Percentiles rank a stretch among this genome's conserved stretches.
Conservation (phyloP, 2,797 vertebrate genomes). For the Mastacembelus armatus region DNA sequence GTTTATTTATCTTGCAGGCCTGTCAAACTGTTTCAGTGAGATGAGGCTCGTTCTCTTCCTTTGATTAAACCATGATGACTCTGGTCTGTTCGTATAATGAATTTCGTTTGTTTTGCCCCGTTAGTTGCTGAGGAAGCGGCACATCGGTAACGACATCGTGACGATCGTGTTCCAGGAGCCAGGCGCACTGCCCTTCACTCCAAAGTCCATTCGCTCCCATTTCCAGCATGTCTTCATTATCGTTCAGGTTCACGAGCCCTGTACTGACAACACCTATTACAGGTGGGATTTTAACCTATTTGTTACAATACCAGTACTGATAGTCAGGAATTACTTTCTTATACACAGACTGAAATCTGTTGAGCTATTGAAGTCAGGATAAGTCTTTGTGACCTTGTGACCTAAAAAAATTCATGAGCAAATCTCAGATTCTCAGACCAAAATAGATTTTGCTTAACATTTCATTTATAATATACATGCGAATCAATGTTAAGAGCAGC, state of each 20-base stretch:
- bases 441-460: neutral
- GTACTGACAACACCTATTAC: slow-evolving; percentile 88
- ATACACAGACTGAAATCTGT: neutral
- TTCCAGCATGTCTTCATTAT: slow-evolving; percentile 96
- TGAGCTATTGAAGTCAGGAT: neutral
- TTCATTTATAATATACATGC: neutral
- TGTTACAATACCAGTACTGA: neutral
- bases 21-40: neutral
- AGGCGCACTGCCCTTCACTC: slow-evolving; percentile 91
- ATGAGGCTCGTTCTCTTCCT: neutral
- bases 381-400: neutral
- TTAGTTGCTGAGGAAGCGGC: slow-evolving; percentile 92
- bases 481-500: neutral
- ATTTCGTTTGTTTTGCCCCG: slow-evolving; percentile 10
- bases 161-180: slow-evolving; percentile 96
- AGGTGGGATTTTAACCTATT: slow-evolving; percentile 76
- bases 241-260: slow-evolving; percentile 86
- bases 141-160: slow-evolving; percentile 95
- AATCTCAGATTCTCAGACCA: too few relatives aligned
- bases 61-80: slow-evolving; percentile 2
- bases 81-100: slow-evolving; percentile 5
- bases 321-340: neutral
- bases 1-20: neutral
- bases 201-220: slow-evolving; percentile 92
- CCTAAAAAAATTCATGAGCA: too few relatives aligned